Evolutionary conservation across 2,888 invertebrate genomes (phyloP), one percentile per base, ranked within the genome.

Genomic region (Leptothorax acervorum): DNA sequence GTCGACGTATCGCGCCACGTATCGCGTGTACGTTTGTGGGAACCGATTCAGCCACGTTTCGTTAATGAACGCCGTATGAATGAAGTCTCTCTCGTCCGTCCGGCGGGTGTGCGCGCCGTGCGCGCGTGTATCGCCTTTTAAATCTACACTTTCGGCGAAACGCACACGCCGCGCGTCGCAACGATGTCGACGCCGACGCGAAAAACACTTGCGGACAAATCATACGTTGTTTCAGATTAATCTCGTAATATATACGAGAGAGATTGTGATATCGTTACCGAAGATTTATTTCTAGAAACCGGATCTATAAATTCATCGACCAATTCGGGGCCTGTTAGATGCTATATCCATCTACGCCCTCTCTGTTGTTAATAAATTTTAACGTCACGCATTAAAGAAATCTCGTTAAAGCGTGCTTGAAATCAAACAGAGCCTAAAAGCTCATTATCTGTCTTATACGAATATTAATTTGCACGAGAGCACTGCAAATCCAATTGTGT

Each of bases 1-100:
- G 42, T n/a, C 63, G 63, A 62, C 63, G 78, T 82, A 82, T 88
- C 74, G 76, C 83, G 84, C 28, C 78, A 86, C 83, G 86, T 88
- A 81, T 88, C 74, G 82, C 83, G 87, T 86, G 83, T 85, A 85
- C 83, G 88, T 76, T 78, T 86, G 88, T 88, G 89, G 85, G 88
- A 89, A 88, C 87, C 84, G 71, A 83, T 87, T 85, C 85, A 78
- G 63, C 51, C 65, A 73, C 78, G 78, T 71, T 84, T 85, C 66
- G 73, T 85, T 84, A 85, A 85, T 85, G 85, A 79, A 79, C 78
- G 63, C 60, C 53, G 78, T 73, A 85, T 85, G 85, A 85, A 85
- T 85, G 85, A 75, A 85, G 31, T 51, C 62, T 60, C 75, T 57
- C 42, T 42, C 73, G 45, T 75, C 48, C 75, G 35, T 65, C 70